These are phyloP conservation scores for Lordiphosa mommai DNA, from an alignment of 1,140 invertebrate species.

Conservation along the genomic window DNA sequence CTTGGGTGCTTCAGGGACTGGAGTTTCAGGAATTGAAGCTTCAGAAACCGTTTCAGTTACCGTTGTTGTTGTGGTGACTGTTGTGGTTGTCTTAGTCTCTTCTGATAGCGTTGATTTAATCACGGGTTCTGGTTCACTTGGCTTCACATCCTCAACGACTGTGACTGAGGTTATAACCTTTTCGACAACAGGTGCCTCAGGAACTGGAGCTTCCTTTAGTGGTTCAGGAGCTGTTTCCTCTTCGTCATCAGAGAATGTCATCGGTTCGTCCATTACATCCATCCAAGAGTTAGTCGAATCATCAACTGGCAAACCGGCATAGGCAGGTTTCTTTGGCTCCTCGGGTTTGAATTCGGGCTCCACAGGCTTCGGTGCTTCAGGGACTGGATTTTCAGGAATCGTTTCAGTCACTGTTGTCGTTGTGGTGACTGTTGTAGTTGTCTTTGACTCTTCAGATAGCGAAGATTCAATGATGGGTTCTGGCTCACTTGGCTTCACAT, in stretches of 20 bases:
- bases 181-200: no score
- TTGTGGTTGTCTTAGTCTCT: conserved; percentile 18
- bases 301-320: conserved; percentile 80
- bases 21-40: no score
- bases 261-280: conserved; percentile 81
- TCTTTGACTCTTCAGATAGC: conserved; percentile 3
- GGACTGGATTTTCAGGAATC: no score
- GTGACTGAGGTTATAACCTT: no score
- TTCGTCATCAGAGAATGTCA: conserved; percentile 79
- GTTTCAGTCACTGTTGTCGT: not conserved
- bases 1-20: not conserved
- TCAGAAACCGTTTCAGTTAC: no score
- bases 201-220: not conserved
- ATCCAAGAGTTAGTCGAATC: conserved; percentile 80
- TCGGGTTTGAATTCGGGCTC: conserved; percentile 9
- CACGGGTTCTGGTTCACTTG: not conserved
- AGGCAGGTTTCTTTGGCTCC: conserved; percentile 37
- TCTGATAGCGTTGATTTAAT: conserved; percentile 3
- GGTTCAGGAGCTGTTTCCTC: conserved; percentile 29
- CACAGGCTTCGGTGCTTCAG: no score
- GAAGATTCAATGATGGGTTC: not conserved
- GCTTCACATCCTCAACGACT: not conserved
- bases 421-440: conserved; percentile 5
- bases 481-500: not conserved
- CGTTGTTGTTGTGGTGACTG: conserved; percentile 7